Evolutionary conservation across 1,140 invertebrate genomes (phyloP).

Genomic region (Cephus cinctus): DNA sequence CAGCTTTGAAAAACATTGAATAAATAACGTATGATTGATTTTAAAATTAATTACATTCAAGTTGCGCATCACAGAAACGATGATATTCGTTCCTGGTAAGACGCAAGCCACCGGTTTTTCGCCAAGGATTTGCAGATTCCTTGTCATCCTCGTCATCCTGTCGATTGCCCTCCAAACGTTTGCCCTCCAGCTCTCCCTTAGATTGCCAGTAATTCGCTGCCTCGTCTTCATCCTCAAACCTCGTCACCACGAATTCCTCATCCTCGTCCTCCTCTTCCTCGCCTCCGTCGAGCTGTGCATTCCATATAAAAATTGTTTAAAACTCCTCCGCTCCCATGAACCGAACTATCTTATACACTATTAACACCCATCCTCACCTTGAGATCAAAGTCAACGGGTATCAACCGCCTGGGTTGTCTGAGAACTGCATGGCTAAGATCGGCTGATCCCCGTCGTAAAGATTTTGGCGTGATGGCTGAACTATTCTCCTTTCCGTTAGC

Average conservation of each 20-base stretch:
- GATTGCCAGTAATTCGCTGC: slow-evolving; percentile 28
- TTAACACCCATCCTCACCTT: slow-evolving; percentile 27
- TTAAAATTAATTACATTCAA: slow-evolving; percentile 67
- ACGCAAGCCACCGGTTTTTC: slow-evolving; percentile 57
- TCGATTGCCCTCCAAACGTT: slow-evolving; percentile 15
- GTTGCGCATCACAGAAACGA: slow-evolving; percentile 72
- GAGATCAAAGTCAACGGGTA: slow-evolving; percentile 48
- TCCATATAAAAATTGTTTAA: slow-evolving; percentile 6
- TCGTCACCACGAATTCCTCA: slow-evolving; percentile 41
- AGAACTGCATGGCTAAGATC: slow-evolving; percentile 19
- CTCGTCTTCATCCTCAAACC: slow-evolving; percentile 43
- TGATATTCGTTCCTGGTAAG: slow-evolving; percentile 73
- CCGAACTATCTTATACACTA: not conserved
- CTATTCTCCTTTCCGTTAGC: slow-evolving; percentile 8
- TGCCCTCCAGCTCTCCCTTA: slow-evolving; percentile 27
- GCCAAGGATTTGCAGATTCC: slow-evolving; percentile 63
- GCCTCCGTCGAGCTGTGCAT: slow-evolving; percentile 43
- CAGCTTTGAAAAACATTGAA: slow-evolving; percentile 8
- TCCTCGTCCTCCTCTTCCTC: slow-evolving; percentile 51
- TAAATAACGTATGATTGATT: not conserved
- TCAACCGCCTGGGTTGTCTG: slow-evolving; percentile 38
- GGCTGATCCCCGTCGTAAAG: slow-evolving; percentile 26
- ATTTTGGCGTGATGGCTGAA: slow-evolving; percentile 23
- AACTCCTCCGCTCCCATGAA: not conserved
- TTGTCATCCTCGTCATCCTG: slow-evolving; percentile 38